Conservation (phyloP, 2,888 invertebrate species). For the Philaethria dido region DNA sequence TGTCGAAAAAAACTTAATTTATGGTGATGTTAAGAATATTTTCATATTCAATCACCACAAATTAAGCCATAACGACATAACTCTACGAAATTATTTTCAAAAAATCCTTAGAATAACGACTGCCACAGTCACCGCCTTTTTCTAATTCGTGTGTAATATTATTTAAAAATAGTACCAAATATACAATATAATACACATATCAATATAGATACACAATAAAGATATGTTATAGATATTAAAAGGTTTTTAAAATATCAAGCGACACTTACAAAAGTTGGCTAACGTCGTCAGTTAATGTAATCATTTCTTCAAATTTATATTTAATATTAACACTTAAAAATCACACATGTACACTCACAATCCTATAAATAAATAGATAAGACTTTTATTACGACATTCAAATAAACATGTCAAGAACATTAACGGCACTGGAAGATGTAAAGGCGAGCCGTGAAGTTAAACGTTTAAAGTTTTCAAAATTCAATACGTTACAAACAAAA, state of each 20-base stretch:
- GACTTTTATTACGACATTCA: not conserved
- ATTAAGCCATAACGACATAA: too few relatives aligned
- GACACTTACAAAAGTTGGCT: conserved; percentile 71
- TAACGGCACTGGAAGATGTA: conserved; percentile 20
- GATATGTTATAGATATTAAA: not conserved
- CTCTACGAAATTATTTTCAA: too few relatives aligned
- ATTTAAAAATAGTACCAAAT: not conserved
- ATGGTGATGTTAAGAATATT: too few relatives aligned
- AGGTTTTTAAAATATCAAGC: not conserved
- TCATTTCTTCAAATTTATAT: conserved; percentile 54
- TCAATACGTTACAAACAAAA: conserved; percentile 45
- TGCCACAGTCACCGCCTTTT: conserved; percentile 3
- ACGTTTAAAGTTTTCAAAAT: conserved; percentile 46
- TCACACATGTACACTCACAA: conserved; percentile 24
- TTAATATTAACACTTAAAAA: conserved; percentile 30
- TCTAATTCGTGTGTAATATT: not conserved
- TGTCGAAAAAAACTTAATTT: too few relatives aligned
- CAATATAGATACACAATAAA: not conserved
- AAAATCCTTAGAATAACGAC: not conserved
- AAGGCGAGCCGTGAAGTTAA: conserved; percentile 25
- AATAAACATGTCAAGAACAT: conserved; percentile 18
- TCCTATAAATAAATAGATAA: conserved; percentile 9
- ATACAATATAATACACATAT: not conserved
- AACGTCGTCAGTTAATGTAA: conserved; percentile 61
- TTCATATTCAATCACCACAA: too few relatives aligned